Evolutionary conservation across 2,113 vertebrate species (phyloP), one percentile per base, ranked within the genome.

Genomic region (Colaptes auratus): DNA sequence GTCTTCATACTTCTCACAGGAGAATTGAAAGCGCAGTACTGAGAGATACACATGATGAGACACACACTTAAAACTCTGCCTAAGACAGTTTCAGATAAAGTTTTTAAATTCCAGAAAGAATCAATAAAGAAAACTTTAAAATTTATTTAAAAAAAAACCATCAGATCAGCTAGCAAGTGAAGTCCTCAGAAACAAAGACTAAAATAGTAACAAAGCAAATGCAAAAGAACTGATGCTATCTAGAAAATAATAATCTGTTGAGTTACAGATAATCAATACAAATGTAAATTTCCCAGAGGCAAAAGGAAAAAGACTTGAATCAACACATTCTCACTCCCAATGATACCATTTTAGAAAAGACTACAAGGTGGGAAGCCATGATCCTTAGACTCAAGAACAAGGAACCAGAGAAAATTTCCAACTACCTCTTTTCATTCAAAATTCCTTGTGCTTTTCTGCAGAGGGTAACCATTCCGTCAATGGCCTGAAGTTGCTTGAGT

Each of bases 351-450:
- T 87, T n/a, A 67, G n/a, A 81, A 72, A 64, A 79, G 17, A 50
- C 25, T 82, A 15, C 9, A 53, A 23, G 10, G 23, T 19, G 66
- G 28, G 18, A 56, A 65, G 10, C 66, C 5, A 53, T 25, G 42
- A 89, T 44, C 15, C 48, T 70, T 44, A 39, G 33, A 86, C 36
- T 66, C 75, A 52, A 84, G 61, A 85, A 72, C 10, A 94, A 66
- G 42, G 31, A 69, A 71, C 6, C 21, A 42, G 10, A 64, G 10
- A 90, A 87, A 61, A 69, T 67, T 31, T 95, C n/a, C 65, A 39
- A 55, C 70, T 96, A 99, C 99, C 98, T 98, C 39, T 96, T 74
- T 36, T 93, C 89, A 12, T 95, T 67, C 48, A 99, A 91, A 35
- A 67, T 9, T 56, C 94, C 90, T 59, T 98, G 88, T 48, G 76